Evolutionary conservation across 2,797 vertebrate genomes (phyloP), one percentile per base, ranked within the genome.

Genomic region (Forpus xanthops): DNA sequence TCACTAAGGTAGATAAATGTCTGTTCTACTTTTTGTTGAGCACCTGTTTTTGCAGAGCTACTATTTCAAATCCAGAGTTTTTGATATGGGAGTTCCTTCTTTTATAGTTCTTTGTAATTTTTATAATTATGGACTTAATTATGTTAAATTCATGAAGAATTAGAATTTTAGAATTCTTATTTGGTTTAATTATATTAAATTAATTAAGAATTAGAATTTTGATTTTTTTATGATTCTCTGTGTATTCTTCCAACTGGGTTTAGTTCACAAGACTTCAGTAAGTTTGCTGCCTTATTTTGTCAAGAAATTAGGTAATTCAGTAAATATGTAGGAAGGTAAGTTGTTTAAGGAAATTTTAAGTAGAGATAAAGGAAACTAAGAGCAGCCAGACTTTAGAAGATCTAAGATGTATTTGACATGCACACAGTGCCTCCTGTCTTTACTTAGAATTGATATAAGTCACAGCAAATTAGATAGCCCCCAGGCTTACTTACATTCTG

Each of bases 401-500:
- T 42, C 31, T 68, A 58, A 58, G 72, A 53, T 72, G 9, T 74
- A 42, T 92, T 64, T 85, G 72, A 85, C 75, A 74, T 17, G 28
- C 2, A 8, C 70, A 83, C 3, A 50, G 55, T 42, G 79, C 58
- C 53, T 84, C 5, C 25, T 78, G 50, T 61, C 53, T 87, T 96
- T 66, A 60, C 80, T 85, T 80, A 84, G 70, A 89, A 92, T 31
- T 89, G 61, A 90, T 94, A 82, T 74, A 89, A 85, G 64, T 55
- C 60, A 30, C 28, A 83, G 35, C 67, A 85, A 89, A 73, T 85
- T 70, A 87, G 45, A 70, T 44, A 87, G 74, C 77, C 92, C 80
- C 68, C 16, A 6, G 79, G 89, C 78, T 93, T 65, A 65, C 84
- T 93, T 87, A 58, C 19, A 67, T 82, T 84, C 73, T 86, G 85